Base-by-base conservation (phyloP, 1,140 invertebrate species). In the Tenebrio molitor region DNA sequence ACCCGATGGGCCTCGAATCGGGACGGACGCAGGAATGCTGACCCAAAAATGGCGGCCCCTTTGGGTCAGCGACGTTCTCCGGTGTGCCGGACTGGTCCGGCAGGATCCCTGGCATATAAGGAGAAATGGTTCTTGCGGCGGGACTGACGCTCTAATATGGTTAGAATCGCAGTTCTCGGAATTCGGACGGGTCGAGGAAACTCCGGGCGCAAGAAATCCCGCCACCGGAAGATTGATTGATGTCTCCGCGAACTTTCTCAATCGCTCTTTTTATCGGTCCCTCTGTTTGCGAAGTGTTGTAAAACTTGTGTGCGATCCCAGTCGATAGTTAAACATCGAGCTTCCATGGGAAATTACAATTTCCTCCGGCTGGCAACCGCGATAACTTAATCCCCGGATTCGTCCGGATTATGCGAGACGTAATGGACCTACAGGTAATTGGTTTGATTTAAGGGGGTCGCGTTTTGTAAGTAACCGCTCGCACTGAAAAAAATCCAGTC, bases 311-410 rank as follows among this genome's bases (percentile, higher is more conserved):
- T 7, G 36, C 12, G 4, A 12, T 39, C 36, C 2, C 4, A 41
- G 42, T 66, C 39, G 21, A 46, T 66, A 34, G 64, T 23, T 66
- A 42, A 66, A 66, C 15, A 19, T 17, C 2, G 63, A 23, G 14
- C n/a, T 16, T 36, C 15, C 17, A 65, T n/a, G 64, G 64, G 64
- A 66, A 66, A 66, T 66, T 44, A 46, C 64, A 66, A 66, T 66
- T 66, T 66, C 64, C 64, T 41, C 10, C 7, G 7, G 42, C 7
- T 25, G 16, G 17, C 16, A 42, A n/a, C 64, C 10, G 15, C 15
- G 64, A 66, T 66, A 66, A 66, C 23, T 66, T 66, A 66, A 66
- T 42, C 25, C 42, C 36, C 64, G 42, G 64, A 66, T 66, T 66
- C 19, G 42, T 25, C 34, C 42, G 33, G 50, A 23, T 58, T 58